Conservation (phyloP, 2,888 invertebrate species). For the Malthinus flaveolus region DNA sequence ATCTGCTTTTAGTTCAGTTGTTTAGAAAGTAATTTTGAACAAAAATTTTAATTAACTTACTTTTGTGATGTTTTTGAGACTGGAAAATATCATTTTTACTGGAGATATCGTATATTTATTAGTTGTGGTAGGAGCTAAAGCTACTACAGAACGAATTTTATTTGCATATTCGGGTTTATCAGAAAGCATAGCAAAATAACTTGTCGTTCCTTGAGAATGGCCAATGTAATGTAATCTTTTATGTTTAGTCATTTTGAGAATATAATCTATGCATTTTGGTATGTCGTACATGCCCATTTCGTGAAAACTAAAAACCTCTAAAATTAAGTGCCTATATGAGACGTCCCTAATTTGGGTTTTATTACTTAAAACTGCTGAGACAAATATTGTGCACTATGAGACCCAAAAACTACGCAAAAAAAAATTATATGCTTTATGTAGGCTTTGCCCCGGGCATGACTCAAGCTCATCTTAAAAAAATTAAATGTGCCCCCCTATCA, state of each 20-base stretch:
- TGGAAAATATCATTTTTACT: too few species aligned
- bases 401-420: too few species aligned
- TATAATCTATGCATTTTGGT: constrained; percentile 74
- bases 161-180: constrained; percentile 62
- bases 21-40: too few species aligned
- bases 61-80: too few species aligned
- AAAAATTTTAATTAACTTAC: constrained; percentile 2
- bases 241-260: constrained; percentile 59
- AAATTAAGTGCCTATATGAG: neutral
- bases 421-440: too few species aligned
- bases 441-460: too few species aligned
- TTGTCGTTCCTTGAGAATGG: constrained; percentile 69
- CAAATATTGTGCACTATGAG: too few species aligned
- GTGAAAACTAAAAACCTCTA: constrained; percentile 66
- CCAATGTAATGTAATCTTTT: constrained; percentile 68
- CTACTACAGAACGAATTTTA: constrained; percentile 62
- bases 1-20: too few species aligned
- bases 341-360: neutral
- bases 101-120: constrained; percentile 55
- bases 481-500: too few species aligned
- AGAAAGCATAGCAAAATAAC: constrained; percentile 64
- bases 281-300: constrained; percentile 77
- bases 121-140: constrained; percentile 65
- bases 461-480: too few species aligned
- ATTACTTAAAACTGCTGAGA: neutral